These are phyloP conservation scores for Zaprionus ornatus DNA, from an alignment of 1,140 invertebrate species.

Conservation along the genomic window DNA sequence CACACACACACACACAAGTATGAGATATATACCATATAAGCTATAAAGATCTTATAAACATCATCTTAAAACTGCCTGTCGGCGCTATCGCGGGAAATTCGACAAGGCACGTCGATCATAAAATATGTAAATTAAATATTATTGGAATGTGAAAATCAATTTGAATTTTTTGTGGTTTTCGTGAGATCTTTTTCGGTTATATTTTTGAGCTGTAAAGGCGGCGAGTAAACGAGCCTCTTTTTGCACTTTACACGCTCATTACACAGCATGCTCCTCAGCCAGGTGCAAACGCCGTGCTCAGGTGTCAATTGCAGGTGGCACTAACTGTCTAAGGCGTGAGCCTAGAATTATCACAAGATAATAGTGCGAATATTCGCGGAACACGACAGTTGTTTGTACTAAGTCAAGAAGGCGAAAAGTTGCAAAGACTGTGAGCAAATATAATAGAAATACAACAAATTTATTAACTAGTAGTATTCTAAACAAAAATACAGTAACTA, in stretches of 20 bases:
- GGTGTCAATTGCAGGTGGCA: neutral
- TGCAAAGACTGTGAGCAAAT: neutral
- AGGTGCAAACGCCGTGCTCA: neutral
- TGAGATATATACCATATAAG: constrained; percentile 5
- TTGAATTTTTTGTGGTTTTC: constrained; percentile 31
- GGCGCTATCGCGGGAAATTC: constrained; percentile 18
- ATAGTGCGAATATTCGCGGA: neutral
- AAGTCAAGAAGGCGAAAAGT: neutral
- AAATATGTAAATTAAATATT: constrained; percentile 44
- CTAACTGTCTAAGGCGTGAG: neutral
- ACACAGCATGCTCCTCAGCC: neutral
- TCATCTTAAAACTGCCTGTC: constrained; percentile 11
- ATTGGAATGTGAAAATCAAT: constrained; percentile 41
- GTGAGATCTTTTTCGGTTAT: neutral
- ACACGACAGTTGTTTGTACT: neutral
- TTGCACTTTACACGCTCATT: neutral
- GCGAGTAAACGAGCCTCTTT: neutral
- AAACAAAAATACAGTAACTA: neutral
- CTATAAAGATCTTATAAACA: neutral
- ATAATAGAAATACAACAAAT: neutral
- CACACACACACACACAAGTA: neutral
- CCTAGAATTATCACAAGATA: neutral
- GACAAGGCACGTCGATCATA: neutral
- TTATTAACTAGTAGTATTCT: neutral
- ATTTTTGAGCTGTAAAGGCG: neutral